Base-by-base conservation (phyloP, 92 coral and sea anemone genomes). In the Actinostola sp. region DNA sequence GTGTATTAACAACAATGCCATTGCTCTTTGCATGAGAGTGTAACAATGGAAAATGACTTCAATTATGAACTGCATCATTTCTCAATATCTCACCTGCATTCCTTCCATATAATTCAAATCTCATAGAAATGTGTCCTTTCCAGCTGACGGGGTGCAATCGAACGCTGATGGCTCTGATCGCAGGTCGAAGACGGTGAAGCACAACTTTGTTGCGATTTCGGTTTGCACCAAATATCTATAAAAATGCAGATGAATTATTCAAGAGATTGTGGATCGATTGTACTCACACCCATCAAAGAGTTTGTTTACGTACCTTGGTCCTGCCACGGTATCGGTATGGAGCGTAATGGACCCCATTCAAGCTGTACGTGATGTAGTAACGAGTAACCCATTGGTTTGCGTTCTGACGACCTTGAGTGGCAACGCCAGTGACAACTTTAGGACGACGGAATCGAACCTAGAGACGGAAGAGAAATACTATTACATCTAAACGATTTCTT, bases 31-130 rank as follows among this genome's bases (percentile, higher is more conserved):
- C n/a, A n/a, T n/a, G n/a, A n/a, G n/a, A n/a, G n/a, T n/a, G n/a
- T n/a, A n/a, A n/a, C n/a, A n/a, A n/a, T n/a, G n/a, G n/a, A n/a
- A n/a, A n/a, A n/a, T n/a, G n/a, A n/a, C n/a, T n/a, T n/a, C n/a
- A n/a, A n/a, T n/a, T n/a, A n/a, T n/a, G n/a, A n/a, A n/a, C n/a
- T n/a, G n/a, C n/a, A n/a, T n/a, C n/a, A n/a, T n/a, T n/a, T n/a
- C n/a, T n/a, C n/a, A n/a, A n/a, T n/a, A n/a, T n/a, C 88, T 29
- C 77, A 89, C 95, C 91, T 32, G 80, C 66, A 44, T 69, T 57
- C 42, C 76, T 72, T 55, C 97, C 97, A 66, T 88, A 88, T 29
- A 79, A 69, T 66, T 91, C 97, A 17, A 88, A 35, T 55, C 97
- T 77, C 74, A 84, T 61, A 19, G 90, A 80, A 39, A 88, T 84